Evolutionary conservation across 2,113 vertebrate species (phyloP).

Genomic region (Peromyscus leucopus): DNA sequence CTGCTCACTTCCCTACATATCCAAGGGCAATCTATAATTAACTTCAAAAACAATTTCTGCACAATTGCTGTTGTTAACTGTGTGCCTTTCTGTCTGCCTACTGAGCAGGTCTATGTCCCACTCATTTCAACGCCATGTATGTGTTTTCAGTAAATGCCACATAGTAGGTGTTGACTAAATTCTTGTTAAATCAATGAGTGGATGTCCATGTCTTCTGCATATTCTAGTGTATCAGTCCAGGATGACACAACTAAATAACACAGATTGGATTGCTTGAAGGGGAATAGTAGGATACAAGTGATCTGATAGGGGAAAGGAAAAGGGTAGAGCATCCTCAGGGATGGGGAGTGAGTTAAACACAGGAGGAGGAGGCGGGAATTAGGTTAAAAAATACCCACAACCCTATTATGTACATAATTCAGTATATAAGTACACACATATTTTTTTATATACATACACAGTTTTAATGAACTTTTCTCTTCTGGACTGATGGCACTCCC

Average conservation of each 20-base stretch:
- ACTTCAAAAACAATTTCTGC: conserved; percentile 12
- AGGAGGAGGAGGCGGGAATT: not conserved
- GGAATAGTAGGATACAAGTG: not conserved
- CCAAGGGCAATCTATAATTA: conserved; percentile 26
- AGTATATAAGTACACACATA: not conserved
- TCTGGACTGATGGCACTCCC: too few relatives aligned
- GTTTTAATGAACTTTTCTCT: not conserved
- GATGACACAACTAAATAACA: not conserved
- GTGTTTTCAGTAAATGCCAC: not conserved
- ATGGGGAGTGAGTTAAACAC: too few relatives aligned
- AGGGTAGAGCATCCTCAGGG: not conserved
- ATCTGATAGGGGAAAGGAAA: not conserved
- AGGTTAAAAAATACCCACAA: not conserved
- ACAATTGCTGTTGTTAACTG: not conserved
- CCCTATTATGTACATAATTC: not conserved
- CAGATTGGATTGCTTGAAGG: not conserved
- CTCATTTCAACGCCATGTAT: not conserved
- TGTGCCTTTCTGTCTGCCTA: not conserved
- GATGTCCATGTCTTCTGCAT: not conserved
- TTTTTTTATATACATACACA: not conserved
- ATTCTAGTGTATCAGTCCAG: not conserved
- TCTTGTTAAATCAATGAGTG: not conserved
- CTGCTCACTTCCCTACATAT: not conserved
- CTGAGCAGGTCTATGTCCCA: not conserved
- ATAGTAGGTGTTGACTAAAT: not conserved